Evolutionary conservation across 1,140 invertebrate genomes (phyloP).

Genomic region (Trinorchestia longiramus): DNA sequence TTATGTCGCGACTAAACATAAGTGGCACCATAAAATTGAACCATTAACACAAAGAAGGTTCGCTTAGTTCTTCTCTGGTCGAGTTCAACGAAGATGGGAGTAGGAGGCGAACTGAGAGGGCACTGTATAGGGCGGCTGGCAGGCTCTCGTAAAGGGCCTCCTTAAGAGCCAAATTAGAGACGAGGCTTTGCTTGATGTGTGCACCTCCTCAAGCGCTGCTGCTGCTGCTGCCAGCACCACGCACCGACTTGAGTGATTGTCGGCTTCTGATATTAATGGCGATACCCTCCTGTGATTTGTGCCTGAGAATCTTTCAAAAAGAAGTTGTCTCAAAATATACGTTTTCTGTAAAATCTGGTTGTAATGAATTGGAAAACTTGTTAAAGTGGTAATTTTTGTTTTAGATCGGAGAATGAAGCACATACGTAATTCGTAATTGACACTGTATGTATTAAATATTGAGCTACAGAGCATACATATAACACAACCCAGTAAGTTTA

Average conservation of each 20-base stretch:
- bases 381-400: too few relatives aligned
- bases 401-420: too few relatives aligned
- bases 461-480: not conserved
- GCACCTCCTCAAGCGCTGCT: not conserved
- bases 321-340: too few relatives aligned
- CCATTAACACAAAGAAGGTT: not conserved
- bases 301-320: too few relatives aligned
- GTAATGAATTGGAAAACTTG: too few relatives aligned
- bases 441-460: too few relatives aligned
- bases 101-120: not conserved
- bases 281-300: too few relatives aligned
- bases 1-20: too few relatives aligned
- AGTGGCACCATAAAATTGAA: not conserved
- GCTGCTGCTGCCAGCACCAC: not conserved
- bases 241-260: not conserved
- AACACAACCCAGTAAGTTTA: not conserved
- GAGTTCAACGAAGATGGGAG: not conserved
- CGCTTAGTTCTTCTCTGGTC: not conserved
- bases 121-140: not conserved
- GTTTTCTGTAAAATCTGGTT: too few relatives aligned
- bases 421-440: too few relatives aligned
- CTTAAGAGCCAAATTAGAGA: constrained; percentile 8
- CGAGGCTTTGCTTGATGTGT: not conserved
- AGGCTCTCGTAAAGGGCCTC: not conserved
- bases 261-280: too few relatives aligned